These are phyloP conservation scores for Ictidomys tridecemlineatus DNA, from an alignment of 2,113 vertebrate species.

Conservation along the genomic window DNA sequence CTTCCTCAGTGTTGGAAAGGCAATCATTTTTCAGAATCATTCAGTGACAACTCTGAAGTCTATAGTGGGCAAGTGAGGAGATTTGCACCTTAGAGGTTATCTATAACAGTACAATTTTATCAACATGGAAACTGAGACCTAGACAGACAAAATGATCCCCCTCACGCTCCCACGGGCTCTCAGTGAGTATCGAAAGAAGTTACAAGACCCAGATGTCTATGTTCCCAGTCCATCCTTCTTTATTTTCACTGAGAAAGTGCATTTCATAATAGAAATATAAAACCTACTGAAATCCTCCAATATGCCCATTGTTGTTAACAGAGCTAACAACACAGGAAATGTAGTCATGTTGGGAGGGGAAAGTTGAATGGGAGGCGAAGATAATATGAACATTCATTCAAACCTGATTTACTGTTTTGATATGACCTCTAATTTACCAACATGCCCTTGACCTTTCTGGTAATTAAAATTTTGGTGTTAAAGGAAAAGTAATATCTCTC, in stretches of 20 bases:
- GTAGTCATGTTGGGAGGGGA: not conserved
- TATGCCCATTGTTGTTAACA: not conserved
- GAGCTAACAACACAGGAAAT: not conserved
- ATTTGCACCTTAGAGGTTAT: not conserved
- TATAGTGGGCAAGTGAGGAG: not conserved
- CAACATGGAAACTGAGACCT: not conserved
- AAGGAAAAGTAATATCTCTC: slow-evolving; percentile 55
- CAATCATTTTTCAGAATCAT: not conserved
- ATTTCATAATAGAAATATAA: not conserved
- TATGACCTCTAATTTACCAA: slow-evolving; percentile 40
- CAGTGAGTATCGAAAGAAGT: not conserved
- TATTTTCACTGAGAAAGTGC: not conserved
- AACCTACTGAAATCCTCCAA: not conserved
- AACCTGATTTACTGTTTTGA: slow-evolving; percentile 13
- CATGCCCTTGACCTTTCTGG: slow-evolving; percentile 31
- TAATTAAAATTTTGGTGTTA: slow-evolving; percentile 61
- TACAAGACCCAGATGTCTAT: not conserved
- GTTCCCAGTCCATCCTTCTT: not conserved
- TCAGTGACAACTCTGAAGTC: slow-evolving; percentile 28
- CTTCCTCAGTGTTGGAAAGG: not conserved
- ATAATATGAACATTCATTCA: slow-evolving; percentile 34
- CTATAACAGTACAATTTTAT: not conserved
- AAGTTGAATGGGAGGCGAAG: not conserved
- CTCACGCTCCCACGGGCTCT: not conserved
- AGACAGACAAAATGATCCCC: not conserved